These are phyloP conservation scores for Hydrotaea cyrtoneurina DNA, from an alignment of 2,888 invertebrate species.

Conservation along the genomic window DNA sequence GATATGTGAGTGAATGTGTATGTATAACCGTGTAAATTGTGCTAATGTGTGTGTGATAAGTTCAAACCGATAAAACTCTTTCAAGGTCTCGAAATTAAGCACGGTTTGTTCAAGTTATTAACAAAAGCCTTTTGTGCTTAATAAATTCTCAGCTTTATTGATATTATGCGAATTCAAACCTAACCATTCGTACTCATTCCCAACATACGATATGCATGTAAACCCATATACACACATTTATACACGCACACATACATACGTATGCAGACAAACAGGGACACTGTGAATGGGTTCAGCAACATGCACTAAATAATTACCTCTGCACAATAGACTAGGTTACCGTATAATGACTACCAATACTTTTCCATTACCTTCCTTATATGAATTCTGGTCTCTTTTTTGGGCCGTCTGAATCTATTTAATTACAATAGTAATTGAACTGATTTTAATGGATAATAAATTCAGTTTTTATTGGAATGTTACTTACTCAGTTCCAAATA, in stretches of 20 bases:
- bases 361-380: too few species aligned
- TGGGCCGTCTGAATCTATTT: too few species aligned
- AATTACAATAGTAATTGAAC: too few species aligned
- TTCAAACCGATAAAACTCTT: slow-evolving; percentile 1
- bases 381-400: too few species aligned
- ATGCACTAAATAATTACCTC: not conserved
- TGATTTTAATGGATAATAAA: too few species aligned
- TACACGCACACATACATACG: not conserved
- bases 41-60: slow-evolving; percentile 7
- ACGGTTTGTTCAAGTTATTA: slow-evolving; percentile 28
- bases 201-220: not conserved
- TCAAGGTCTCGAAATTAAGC: slow-evolving; percentile 31
- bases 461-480: too few species aligned
- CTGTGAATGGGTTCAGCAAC: not conserved
- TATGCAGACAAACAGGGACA: slow-evolving; percentile 1
- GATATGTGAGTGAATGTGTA: too few species aligned
- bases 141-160: slow-evolving; percentile 30
- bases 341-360: too few species aligned
- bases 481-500: too few species aligned
- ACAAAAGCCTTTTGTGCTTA: slow-evolving; percentile 28
- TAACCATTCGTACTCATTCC: slow-evolving; percentile 10
- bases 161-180: slow-evolving; percentile 23
- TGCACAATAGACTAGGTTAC: not conserved
- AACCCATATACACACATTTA: slow-evolving; percentile 6
- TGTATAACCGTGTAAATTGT: not conserved